These are phyloP conservation scores for Pelecanus crispus DNA, from an alignment of 2,113 vertebrate genomes.

Conservation along the genomic window DNA sequence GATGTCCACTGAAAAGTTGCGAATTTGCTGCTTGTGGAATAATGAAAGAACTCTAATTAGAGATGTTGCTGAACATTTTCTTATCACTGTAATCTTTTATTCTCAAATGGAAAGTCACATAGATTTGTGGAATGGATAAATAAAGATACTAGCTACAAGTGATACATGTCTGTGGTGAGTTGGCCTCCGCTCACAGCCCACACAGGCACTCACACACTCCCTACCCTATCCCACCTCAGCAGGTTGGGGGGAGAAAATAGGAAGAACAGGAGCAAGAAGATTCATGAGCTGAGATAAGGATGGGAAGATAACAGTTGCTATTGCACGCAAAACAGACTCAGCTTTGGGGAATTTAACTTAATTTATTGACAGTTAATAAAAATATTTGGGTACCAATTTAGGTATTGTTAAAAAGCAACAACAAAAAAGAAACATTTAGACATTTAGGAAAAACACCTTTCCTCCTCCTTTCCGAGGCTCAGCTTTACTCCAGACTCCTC, in stretches of 20 bases:
- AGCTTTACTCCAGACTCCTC: not conserved
- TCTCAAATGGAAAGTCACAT: not conserved
- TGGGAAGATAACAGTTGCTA: not conserved
- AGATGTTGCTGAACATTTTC: not conserved
- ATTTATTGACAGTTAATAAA: not conserved
- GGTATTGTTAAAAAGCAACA: not conserved
- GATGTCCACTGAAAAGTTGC: not conserved
- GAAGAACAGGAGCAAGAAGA: not conserved
- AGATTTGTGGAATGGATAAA: not conserved
- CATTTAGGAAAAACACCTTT: not conserved
- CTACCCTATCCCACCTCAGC: not conserved
- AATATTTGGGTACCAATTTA: not conserved
- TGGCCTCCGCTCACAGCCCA: not conserved
- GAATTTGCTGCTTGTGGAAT: not conserved
- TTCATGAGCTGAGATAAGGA: not conserved
- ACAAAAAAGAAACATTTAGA: not conserved
- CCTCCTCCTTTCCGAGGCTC: not conserved
- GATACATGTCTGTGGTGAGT: not conserved
- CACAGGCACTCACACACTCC: not conserved
- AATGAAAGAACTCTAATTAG: not conserved
- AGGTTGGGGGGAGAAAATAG: not conserved
- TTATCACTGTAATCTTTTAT: not conserved
- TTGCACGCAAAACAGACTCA: not conserved
- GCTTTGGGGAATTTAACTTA: not conserved
- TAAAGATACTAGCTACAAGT: not conserved